Base-by-base conservation (phyloP, 2,113 vertebrate species). In the Eclectus roratus region DNA sequence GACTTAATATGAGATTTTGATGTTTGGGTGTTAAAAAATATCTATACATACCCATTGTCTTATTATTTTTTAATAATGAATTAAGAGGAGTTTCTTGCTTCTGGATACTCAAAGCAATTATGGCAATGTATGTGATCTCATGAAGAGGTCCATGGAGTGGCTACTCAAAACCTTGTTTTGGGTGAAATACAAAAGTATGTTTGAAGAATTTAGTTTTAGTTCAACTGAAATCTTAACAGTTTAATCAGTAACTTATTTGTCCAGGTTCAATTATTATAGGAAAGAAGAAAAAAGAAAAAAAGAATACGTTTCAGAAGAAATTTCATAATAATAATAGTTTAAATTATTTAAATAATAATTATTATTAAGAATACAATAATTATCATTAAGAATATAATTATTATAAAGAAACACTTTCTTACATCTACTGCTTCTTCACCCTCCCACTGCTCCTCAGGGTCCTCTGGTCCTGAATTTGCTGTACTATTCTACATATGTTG, bases 111-210 rank as follows among this genome's bases (percentile, higher is more conserved):
- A 35, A n/a, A 49, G 17, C 18, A 56, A 37, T 58, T 52, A 33
- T 50, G 58, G 28, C 2, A 5, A 41, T 0, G 0, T 33, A 52
- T n/a, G 47, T 47, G 44, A n/a, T 20, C 55, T 58, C 13, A 23
- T 60, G 41, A 80, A 60, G 7, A 53, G 6, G 5, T 46, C 44
- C 39, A 18, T 23, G 14, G 19, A 35, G 8, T 28, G 8, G 6
- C 27, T 76, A 33, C 21, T 76, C 27, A 87, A 87, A 76, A 56
- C 7, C 18, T 81, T 50, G 4, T 17, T 76, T 43, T 44, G 21
- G 6, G 10, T 82, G 55, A 77, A 58, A 58, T 58, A n/a, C 33
- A n/a, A n/a, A n/a, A n/a, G 55, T 23, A n/a, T n/a, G 20, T 23
- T 58, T 58, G 8, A 60, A 73, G 10, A 44, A 53, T 27, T 80